Evolutionary conservation across 2,797 vertebrate species (phyloP).

Genomic region (Bradypodion pumilum): DNA sequence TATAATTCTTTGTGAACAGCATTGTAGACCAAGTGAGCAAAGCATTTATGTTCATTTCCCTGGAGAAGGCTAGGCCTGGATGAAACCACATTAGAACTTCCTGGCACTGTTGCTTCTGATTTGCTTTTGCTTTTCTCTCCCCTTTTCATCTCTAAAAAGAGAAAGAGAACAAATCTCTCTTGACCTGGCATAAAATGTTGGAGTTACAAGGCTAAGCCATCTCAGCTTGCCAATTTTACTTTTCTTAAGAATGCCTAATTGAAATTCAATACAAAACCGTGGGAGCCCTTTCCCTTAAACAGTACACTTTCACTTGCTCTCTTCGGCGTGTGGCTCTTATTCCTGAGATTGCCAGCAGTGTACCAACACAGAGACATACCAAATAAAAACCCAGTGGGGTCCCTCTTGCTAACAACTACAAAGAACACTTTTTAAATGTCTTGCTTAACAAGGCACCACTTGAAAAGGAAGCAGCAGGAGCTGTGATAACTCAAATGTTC

Average conservation of each 20-base stretch:
- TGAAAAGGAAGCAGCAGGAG: constrained; percentile 22
- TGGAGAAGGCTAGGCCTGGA: constrained; percentile 4
- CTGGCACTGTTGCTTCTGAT: not conserved
- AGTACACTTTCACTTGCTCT: constrained; percentile 37
- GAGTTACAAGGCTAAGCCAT: constrained; percentile 49
- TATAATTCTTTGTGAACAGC: not conserved
- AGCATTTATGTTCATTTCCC: constrained; percentile 35
- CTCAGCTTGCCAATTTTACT: constrained; percentile 37
- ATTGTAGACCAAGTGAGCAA: not conserved
- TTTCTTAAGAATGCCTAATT: constrained; percentile 41
- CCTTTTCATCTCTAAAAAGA: constrained; percentile 4
- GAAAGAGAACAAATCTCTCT: constrained; percentile 40
- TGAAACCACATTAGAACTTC: constrained; percentile 39
- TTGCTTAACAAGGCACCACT: constrained; percentile 31
- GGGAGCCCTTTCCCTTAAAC: constrained; percentile 47
- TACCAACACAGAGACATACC: constrained; percentile 40
- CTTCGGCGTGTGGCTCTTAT: constrained; percentile 5
- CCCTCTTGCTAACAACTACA: accelerated
- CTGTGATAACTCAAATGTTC: not conserved
- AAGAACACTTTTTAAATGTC: constrained; percentile 1
- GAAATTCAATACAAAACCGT: constrained; percentile 46
- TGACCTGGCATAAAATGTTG: constrained; percentile 16
- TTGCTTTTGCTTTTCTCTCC: constrained; percentile 9
- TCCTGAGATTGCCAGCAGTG: constrained; percentile 33
- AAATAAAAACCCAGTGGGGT: constrained; percentile 19